A percentile compares a stretch with the other conserved stretches of the same genome.
Conservation (phyloP, 1,140 invertebrate genomes). For the Pachyrhynchus sulphureomaculatus region DNA sequence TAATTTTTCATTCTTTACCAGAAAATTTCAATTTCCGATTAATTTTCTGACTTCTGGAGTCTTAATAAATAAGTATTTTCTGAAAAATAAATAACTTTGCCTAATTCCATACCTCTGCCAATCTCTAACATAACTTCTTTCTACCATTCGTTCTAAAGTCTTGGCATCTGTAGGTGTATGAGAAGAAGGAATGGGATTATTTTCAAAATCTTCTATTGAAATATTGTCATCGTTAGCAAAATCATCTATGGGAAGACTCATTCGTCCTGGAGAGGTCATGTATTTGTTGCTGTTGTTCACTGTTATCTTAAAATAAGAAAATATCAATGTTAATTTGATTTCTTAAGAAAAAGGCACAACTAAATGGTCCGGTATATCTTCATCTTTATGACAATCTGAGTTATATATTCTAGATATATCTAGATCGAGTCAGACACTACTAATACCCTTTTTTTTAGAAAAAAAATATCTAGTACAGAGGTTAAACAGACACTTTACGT, state of each 20-base stretch:
- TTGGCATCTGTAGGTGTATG: constrained; percentile 70
- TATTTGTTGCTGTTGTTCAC: constrained; percentile 55
- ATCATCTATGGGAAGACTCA: constrained; percentile 62
- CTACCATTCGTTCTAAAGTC: constrained; percentile 82
- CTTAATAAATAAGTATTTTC: too few relatives aligned
- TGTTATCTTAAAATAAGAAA: constrained; percentile 8
- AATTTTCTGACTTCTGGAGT: too few relatives aligned
- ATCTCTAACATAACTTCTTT: constrained; percentile 89
- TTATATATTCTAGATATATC: too few relatives aligned
- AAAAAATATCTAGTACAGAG: too few relatives aligned
- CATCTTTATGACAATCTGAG: too few relatives aligned
- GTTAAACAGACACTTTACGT: too few relatives aligned
- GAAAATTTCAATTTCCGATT: too few relatives aligned
- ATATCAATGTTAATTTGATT: not conserved
- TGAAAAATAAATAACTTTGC: too few relatives aligned
- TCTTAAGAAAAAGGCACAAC: not conserved
- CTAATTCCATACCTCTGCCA: constrained; percentile 74
- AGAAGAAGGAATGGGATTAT: constrained; percentile 46
- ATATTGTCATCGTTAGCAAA: constrained; percentile 69
- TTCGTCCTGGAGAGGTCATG: constrained; percentile 64
- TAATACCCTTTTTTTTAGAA: too few relatives aligned
- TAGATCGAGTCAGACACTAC: too few relatives aligned
- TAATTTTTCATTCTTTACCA: too few relatives aligned
- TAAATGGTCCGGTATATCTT: too few relatives aligned
- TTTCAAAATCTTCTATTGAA: constrained; percentile 71